A percentile compares a stretch with the other conserved stretches of the same genome.
phyloP scores from a whole-genome alignment of 2,888 invertebrate species.

The Melieria picta region DNA sequence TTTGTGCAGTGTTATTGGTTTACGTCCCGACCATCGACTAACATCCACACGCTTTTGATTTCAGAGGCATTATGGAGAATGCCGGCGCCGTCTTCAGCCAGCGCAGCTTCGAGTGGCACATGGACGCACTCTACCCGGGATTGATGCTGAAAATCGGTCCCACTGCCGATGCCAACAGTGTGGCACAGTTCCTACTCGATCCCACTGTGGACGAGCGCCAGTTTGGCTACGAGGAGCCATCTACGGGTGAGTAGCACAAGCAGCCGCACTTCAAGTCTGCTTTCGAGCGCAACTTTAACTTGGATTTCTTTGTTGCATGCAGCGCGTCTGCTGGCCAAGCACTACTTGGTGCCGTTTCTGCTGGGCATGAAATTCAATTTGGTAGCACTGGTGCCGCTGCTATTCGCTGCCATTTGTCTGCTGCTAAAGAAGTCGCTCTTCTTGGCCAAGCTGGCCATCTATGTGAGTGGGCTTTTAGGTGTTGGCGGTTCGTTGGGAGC shows the following conservation, averaged over 20 bases:
- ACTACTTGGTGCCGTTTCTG: constrained; percentile 80
- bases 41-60: constrained; percentile 35
- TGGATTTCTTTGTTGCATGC: constrained; percentile 42
- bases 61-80: constrained; percentile 74
- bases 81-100: constrained; percentile 76
- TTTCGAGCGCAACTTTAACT: constrained; percentile 8
- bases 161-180: constrained; percentile 74
- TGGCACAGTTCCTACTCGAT: constrained; percentile 80
- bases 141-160: constrained; percentile 80
- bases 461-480: constrained; percentile 77
- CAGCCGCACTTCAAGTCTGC: background rate
- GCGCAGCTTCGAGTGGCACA: constrained; percentile 79
- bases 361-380: constrained; percentile 84
- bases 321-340: constrained; percentile 78
- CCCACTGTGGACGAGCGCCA: constrained; percentile 68
- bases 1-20: too few species aligned
- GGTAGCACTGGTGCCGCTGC: constrained; percentile 76
- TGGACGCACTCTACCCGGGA: constrained; percentile 79
- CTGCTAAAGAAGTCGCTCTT: constrained; percentile 82
- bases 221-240: constrained; percentile 60
- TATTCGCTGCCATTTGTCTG: constrained; percentile 76
- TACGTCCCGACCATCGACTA: too few species aligned
- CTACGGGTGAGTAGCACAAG: constrained; percentile 55
- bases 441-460: constrained; percentile 78
- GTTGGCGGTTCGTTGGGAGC: constrained; percentile 66